Conservation (phyloP, 2,888 invertebrate species). For the Luffia ferchaultella region DNA sequence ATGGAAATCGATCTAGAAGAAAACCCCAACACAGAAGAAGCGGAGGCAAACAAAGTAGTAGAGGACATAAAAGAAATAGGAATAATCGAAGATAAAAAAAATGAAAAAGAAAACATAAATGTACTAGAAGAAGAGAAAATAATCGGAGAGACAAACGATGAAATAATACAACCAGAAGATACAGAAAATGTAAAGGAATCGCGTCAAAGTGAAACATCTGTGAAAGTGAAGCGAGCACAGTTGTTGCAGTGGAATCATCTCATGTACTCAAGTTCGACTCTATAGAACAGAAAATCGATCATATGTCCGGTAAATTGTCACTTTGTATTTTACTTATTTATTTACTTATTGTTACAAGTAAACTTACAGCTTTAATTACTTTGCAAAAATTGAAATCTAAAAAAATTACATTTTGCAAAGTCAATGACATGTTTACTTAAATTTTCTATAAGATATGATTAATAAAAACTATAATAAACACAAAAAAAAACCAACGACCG, state of each 20-base stretch:
- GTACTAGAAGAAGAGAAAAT: too few species aligned
- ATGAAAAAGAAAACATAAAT: background rate
- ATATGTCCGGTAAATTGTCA: slow-evolving; percentile 33
- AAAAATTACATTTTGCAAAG: too few species aligned
- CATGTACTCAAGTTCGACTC: slow-evolving; percentile 18
- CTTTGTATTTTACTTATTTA: too few species aligned
- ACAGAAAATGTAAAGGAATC: background rate
- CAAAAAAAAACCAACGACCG: too few species aligned
- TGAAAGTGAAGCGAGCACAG: background rate
- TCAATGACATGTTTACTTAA: too few species aligned
- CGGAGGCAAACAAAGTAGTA: background rate
- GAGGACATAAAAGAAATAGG: background rate
- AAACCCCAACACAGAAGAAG: background rate
- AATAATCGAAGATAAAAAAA: background rate
- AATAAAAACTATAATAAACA: too few species aligned
- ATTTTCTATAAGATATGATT: too few species aligned
- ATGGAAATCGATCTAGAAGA: background rate
- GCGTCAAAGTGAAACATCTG: background rate
- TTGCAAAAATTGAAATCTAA: too few species aligned
- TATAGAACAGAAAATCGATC: slow-evolving; percentile 39
- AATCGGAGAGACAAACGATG: too few species aligned
- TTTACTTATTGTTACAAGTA: too few species aligned
- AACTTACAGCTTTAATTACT: too few species aligned
- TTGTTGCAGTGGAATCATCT: background rate
- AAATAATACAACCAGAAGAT: too few species aligned